Percentiles rank a stretch among this genome's conserved stretches.
Conservation (phyloP, 2,113 vertebrate genomes). For the Strigops habroptila region DNA sequence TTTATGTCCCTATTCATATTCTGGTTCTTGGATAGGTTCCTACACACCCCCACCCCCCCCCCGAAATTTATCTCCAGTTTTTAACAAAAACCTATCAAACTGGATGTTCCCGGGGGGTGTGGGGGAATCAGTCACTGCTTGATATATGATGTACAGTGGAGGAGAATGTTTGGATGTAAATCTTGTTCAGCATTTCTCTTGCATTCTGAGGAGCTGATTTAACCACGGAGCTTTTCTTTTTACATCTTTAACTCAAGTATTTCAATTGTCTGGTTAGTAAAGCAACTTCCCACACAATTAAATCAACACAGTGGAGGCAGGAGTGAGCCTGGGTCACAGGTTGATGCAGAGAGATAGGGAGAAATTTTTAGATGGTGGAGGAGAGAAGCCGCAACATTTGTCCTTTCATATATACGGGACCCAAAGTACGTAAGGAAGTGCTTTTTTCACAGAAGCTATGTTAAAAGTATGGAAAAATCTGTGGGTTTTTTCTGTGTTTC, state of each 20-base stretch:
- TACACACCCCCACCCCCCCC: accelerated
- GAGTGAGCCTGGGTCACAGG: accelerated
- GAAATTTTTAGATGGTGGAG: not conserved
- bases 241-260: not conserved
- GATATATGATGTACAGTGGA: not conserved
- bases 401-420: not conserved
- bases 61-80: not conserved
- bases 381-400: not conserved
- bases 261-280: not conserved
- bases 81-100: not conserved
- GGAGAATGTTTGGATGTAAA: not conserved
- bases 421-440: not conserved
- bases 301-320: not conserved
- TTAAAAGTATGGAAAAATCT: not conserved
- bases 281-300: not conserved
- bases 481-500: accelerated
- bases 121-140: not conserved
- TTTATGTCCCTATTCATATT: not conserved
- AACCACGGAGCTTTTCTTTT: not conserved
- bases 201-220: not conserved
- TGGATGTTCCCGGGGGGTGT: not conserved
- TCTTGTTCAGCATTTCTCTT: not conserved
- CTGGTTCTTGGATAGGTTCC: not conserved
- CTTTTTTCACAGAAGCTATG: not conserved
- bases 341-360: not conserved